Evolutionary conservation across 2,113 vertebrate genomes (phyloP), one percentile per base, ranked within the genome.

Genomic region (Benitochromis conjunctus): DNA sequence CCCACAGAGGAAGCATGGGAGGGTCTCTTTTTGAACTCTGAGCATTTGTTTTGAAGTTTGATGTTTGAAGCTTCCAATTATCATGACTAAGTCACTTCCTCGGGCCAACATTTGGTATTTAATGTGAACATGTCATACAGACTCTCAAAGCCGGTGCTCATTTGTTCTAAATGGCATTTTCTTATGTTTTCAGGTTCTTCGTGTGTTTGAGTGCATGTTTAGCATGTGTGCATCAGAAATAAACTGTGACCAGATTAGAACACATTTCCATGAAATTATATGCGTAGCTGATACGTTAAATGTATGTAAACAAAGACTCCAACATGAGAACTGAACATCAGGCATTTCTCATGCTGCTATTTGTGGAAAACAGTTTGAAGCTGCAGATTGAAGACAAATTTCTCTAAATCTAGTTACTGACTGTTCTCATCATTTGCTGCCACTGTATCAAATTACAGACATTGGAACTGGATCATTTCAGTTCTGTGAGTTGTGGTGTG

Each of bases 41-140:
- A 55, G 83, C 84, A 91, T 94, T 94, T 93, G 90, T 94, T 94
- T 94, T 93, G 86, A 94, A 93, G 92, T 92, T 94, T 94, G 43
- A 76, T 51, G 69, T 76, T 31, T 76, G 69, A 51, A 76, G 87
- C 87, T 84, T 91, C 92, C 93, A 94, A 92, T 94, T 95, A 94
- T 87, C 84, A 56, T 81, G 79, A 90, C 88, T 88, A 87, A 91
- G 86, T 91, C 78, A 82, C 89, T 89, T 95, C 94, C 93, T 88
- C 87, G 0, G 90, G 93, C 86, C 80, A 94, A 89, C 89, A 92
- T 94, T 94, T 92, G 87, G 85, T 48, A 83, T 92, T 93, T 94
- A 93, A 92, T 92, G 81, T 87, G 87, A 89, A 83, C 91, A 89
- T 91, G 93, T 91, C 90, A 74, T 81, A 94, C 82, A 83, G 89